Base-by-base conservation (phyloP, 2,888 invertebrate genomes). In the Drosophila incognita region DNA sequence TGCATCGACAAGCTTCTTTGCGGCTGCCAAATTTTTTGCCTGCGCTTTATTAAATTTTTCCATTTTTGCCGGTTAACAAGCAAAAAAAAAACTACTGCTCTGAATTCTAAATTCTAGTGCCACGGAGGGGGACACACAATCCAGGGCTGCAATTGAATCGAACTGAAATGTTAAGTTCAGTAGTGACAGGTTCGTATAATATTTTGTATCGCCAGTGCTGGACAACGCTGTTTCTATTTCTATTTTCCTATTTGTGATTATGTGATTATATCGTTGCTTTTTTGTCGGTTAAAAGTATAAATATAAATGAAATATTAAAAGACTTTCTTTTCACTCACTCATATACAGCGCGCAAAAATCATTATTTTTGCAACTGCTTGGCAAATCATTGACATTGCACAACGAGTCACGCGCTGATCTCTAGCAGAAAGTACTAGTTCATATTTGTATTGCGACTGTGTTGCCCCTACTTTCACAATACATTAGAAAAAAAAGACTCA, bases 1-100 rank as follows among this genome's bases (percentile, higher is more conserved):
- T 31, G 93, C 92, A 72, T 93, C 93, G 1, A 93, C 92, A 66
- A 94, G 92, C 81, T 94, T 94, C 75, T 94, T 93, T 11, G 94
- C 94, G 27, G 94, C 93, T 70, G 93, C 93, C 67, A 94, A 93
- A 64, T 94, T 92, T 81, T 94, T 93, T 15, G 90, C 90, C 73
- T 94, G 94, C 1, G 93, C 94, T 93, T 87, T 74, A 11, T 66
- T 76, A 24, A 84, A 82, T 33, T 82, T 87, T 53, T 87, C 83
- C 86, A 86, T 86, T 63, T 76, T 53, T 38, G 49, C 66, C 74
- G 78, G 69, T 51, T 48, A 52, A 24, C 46, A 46, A 24, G 7
- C 21, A 46, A 42, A 46, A 49, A 29, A n/a, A n/a, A 56, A 56
- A 56, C 6, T 53, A 35, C 18, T 57, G n/a, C 33, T n/a, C 54